These are phyloP conservation scores for Synergus japonicus DNA, from an alignment of 2,888 invertebrate genomes.

Conservation along the genomic window DNA sequence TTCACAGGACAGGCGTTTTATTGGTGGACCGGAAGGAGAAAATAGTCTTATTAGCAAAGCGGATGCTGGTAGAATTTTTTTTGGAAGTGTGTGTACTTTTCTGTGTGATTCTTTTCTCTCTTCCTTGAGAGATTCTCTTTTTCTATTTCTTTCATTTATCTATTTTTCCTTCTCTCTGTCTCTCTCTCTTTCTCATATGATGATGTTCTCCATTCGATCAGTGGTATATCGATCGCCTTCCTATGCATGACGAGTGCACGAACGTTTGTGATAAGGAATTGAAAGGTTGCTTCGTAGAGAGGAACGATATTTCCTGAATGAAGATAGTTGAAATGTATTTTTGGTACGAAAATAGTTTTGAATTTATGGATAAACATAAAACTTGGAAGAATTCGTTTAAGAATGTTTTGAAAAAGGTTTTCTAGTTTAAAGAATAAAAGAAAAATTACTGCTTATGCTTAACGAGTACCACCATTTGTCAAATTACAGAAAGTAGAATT, in stretches of 20 bases:
- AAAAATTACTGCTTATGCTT: too few species aligned
- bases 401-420: too few species aligned
- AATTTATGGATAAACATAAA: background rate
- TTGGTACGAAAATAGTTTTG: background rate
- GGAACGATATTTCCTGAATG: slow-evolving; percentile 30
- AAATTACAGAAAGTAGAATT: too few species aligned
- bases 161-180: background rate
- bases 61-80: slow-evolving; percentile 11
- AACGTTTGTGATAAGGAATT: slow-evolving; percentile 33
- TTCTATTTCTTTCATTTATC: background rate
- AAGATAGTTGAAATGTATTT: slow-evolving; percentile 22
- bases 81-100: slow-evolving; percentile 6
- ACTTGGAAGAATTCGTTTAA: too few species aligned
- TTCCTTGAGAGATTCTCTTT: slow-evolving; percentile 2
- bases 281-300: slow-evolving; percentile 31
- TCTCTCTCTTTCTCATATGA: background rate
- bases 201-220: slow-evolving; percentile 27
- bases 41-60: slow-evolving; percentile 20
- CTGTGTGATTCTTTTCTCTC: slow-evolving; percentile 23
- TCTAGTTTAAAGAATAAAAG: too few species aligned
- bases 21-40: slow-evolving; percentile 10
- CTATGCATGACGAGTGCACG: slow-evolving; percentile 31
- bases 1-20: slow-evolving; percentile 18
- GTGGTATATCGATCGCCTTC: slow-evolving; percentile 19
- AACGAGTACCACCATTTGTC: too few species aligned